Evolutionary conservation across 2,797 vertebrate species (phyloP).

Genomic region (Sitta carolinensis): DNA sequence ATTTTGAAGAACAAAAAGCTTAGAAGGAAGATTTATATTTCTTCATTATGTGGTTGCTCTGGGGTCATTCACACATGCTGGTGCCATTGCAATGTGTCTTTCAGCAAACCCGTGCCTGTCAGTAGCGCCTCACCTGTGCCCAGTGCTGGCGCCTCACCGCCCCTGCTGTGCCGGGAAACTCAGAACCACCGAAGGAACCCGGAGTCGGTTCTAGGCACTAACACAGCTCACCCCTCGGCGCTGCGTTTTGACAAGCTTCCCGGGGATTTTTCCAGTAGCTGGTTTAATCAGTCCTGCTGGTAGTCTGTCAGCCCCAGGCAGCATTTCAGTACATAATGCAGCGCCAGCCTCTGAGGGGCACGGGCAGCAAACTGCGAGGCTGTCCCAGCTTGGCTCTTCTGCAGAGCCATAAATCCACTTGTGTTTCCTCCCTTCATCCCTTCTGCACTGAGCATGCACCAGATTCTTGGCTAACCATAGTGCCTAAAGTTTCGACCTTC

Average conservation of each 20-base stretch:
- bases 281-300: conserved; percentile 17
- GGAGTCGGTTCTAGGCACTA: neutral
- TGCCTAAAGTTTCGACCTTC: neutral
- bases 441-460: neutral
- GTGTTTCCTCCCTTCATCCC: neutral
- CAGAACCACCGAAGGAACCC: neutral
- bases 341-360: neutral
- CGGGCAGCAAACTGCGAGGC: neutral
- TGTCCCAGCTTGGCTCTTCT: neutral
- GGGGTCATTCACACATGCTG: neutral
- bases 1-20: neutral
- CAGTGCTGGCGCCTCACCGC: neutral
- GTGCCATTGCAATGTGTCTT: neutral
- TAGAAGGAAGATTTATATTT: neutral
- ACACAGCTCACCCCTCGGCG: neutral
- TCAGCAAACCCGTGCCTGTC: neutral
- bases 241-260: conserved; percentile 5
- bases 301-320: neutral
- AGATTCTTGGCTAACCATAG: neutral
- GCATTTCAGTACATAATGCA: neutral
- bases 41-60: neutral
- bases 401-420: neutral
- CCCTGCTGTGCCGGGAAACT: neutral
- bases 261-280: neutral
- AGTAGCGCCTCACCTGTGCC: neutral